Conservation (phyloP, 2,888 invertebrate species). For the Brachyptera putata region DNA sequence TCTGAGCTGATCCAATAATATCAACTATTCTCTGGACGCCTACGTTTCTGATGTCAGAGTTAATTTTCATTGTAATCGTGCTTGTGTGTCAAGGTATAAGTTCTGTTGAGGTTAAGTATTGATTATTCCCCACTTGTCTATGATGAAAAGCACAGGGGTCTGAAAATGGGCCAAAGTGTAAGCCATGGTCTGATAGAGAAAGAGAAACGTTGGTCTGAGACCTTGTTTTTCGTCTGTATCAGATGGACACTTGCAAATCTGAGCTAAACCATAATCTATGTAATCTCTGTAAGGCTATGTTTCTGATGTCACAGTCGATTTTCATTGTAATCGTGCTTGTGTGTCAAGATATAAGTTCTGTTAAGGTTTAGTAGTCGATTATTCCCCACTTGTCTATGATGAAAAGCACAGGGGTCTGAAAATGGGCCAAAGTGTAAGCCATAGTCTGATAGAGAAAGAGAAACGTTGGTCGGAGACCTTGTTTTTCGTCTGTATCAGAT, state of each 20-base stretch:
- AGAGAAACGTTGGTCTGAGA: slow-evolving; percentile 24
- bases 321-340: slow-evolving; percentile 18
- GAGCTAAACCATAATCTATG: too few relatives aligned
- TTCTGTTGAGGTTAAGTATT: too few relatives aligned
- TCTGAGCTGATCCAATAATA: slow-evolving; percentile 23
- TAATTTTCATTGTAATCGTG: too few relatives aligned
- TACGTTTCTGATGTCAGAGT: too few relatives aligned
- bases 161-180: slow-evolving; percentile 37
- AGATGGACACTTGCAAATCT: slow-evolving; percentile 24
- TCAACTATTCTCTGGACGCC: too few relatives aligned
- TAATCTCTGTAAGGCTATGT: too few relatives aligned
- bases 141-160: slow-evolving; percentile 35
- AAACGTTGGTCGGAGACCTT: slow-evolving; percentile 22
- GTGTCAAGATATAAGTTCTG: too few relatives aligned
- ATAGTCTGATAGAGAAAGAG: slow-evolving; percentile 37
- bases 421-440: slow-evolving; percentile 37
- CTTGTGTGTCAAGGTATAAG: too few relatives aligned
- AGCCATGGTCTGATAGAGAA: slow-evolving; percentile 39
- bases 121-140: background rate
- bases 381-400: slow-evolving; percentile 25
- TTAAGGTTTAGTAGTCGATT: too few relatives aligned
- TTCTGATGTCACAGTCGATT: too few relatives aligned
- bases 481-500: background rate
- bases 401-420: slow-evolving; percentile 35
- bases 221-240: background rate